phyloP scores from a whole-genome alignment of 2,888 invertebrate species.

The Rapana venosa region DNA sequence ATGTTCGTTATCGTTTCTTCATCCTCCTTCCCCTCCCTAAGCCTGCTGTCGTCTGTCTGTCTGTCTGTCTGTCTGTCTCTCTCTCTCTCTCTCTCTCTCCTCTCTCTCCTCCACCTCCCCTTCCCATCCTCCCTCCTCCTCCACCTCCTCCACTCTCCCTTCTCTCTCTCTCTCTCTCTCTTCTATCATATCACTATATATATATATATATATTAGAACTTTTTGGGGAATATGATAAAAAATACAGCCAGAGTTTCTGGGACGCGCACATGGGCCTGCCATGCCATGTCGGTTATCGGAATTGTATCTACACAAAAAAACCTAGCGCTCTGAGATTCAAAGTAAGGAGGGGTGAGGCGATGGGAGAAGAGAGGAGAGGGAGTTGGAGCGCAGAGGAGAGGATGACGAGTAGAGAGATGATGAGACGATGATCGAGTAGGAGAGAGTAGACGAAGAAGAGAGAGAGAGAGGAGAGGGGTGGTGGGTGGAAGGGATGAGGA shows the following conservation, averaged over 20 bases:
- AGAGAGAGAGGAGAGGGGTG: not conserved
- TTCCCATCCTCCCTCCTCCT: no score
- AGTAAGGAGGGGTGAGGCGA: not conserved
- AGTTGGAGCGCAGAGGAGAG: not conserved
- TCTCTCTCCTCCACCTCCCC: no score
- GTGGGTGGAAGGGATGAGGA: not conserved
- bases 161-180: no score
- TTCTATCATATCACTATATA: no score
- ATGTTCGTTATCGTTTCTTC: no score
- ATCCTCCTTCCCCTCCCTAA: no score
- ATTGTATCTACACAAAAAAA: not conserved
- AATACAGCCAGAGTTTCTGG: not conserved
- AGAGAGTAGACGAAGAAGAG: not conserved
- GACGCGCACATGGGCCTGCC: not conserved
- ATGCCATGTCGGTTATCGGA: not conserved
- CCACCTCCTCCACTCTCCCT: no score
- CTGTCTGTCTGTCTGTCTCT: no score
- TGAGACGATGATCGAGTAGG: not conserved
- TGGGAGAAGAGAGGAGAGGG: not conserved
- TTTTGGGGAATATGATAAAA: no score
- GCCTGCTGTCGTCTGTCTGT: no score
- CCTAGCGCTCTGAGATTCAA: not conserved
- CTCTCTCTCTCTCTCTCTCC: no score
- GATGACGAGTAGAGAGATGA: not conserved
- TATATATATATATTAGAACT: no score